phyloP scores from a whole-genome alignment of 2,888 invertebrate species.

The Rhamphomyia laevipes region DNA sequence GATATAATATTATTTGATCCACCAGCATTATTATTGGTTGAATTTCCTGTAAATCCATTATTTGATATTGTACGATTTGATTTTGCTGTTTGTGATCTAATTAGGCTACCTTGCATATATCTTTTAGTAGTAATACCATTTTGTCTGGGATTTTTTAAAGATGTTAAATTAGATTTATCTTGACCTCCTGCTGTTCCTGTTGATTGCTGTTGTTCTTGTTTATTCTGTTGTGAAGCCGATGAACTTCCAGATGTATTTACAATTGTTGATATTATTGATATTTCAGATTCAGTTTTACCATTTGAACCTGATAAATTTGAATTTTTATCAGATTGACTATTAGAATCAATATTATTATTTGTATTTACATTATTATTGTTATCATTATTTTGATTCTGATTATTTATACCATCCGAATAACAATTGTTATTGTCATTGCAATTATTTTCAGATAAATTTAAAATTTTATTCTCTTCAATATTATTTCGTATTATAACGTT shows the following conservation, averaged over 20 bases:
- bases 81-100: constrained; percentile 30
- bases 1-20: constrained; percentile 9
- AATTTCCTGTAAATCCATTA: constrained; percentile 1
- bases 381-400: background rate
- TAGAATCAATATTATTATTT: background rate
- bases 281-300: constrained; percentile 8
- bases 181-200: constrained; percentile 1
- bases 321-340: constrained; percentile 11
- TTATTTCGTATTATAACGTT: constrained; percentile 7
- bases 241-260: background rate
- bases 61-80: constrained; percentile 5
- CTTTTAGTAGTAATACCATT: constrained; percentile 24
- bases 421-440: too few species aligned
- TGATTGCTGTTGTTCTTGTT: constrained; percentile 7
- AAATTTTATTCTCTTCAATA: constrained; percentile 6
- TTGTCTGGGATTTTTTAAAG: constrained; percentile 13
- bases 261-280: background rate
- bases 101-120: constrained; percentile 31
- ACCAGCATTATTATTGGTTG: constrained; percentile 11
- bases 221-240: background rate
- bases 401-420: too few species aligned
- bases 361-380: background rate
- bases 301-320: constrained; percentile 8
- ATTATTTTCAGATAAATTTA: too few species aligned
- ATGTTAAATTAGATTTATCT: background rate